phyloP scores from a whole-genome alignment of 2,113 vertebrate genomes.

The Mesocricetus auratus region DNA sequence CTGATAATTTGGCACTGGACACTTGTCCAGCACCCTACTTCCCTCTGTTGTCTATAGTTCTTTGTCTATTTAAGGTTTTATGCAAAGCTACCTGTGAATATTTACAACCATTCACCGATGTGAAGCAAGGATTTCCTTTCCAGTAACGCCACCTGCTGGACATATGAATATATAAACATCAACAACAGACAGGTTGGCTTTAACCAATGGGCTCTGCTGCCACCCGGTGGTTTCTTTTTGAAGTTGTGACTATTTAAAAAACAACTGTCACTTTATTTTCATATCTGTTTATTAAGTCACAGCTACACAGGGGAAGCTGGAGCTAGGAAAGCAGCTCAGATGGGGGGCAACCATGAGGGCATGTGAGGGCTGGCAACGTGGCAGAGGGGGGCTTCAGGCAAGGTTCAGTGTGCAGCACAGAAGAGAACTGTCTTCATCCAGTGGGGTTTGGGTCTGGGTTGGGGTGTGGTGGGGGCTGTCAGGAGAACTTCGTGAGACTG shows the following conservation, averaged over 20 bases:
- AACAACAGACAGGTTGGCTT: not conserved
- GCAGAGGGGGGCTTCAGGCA: not conserved
- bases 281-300: not conserved
- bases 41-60: not conserved
- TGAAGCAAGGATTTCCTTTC: not conserved
- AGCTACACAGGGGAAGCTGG: not conserved
- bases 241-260: slow-evolving; percentile 15
- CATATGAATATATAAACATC: not conserved
- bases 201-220: slow-evolving; percentile 35
- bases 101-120: fast-evolving
- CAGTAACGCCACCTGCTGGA: not conserved
- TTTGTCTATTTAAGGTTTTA: not conserved
- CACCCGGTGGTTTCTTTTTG: slow-evolving; percentile 28
- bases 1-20: not conserved
- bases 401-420: not conserved
- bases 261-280: not conserved
- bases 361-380: not conserved
- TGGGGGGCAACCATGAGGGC: not conserved
- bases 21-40: not conserved
- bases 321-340: not conserved
- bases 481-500: not conserved
- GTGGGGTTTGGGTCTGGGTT: fast-evolving
- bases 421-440: not conserved
- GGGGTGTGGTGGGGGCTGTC: fast-evolving
- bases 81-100: not conserved